These are phyloP conservation scores for Cliona cf. orientalis DNA, from an alignment of 37 sponge, comb jelly and placozoan species.

Conservation along the genomic window DNA sequence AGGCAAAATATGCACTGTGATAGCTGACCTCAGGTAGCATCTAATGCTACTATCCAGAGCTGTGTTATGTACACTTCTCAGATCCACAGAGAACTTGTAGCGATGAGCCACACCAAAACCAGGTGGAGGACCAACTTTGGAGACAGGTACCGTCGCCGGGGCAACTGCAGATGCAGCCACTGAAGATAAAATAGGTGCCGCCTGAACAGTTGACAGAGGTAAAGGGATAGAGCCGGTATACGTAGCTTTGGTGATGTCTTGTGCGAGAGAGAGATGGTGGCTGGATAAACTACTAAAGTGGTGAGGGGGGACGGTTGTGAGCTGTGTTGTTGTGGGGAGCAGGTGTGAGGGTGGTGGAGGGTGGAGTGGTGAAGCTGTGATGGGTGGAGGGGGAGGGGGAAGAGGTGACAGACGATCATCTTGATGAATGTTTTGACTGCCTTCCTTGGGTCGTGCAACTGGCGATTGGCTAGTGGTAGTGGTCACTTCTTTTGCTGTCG, in stretches of 20 bases:
- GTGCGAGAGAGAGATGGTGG: no score
- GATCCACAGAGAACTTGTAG: slow-evolving; percentile 33
- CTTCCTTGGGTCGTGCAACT: neutral
- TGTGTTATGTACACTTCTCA: slow-evolving; percentile 23
- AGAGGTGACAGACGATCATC: neutral
- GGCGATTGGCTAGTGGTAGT: neutral
- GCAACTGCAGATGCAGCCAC: neutral
- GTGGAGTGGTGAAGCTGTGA: neutral
- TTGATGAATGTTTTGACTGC: no score
- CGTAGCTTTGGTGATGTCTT: no score
- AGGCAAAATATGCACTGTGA: neutral
- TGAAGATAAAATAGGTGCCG: neutral
- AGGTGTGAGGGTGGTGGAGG: slow-evolving; percentile 1
- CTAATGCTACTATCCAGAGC: neutral
- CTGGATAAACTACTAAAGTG: no score
- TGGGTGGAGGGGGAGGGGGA: neutral
- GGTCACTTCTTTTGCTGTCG: no score
- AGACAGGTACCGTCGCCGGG: neutral
- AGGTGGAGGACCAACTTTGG: no score
- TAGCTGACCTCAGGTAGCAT: slow-evolving; percentile 21
- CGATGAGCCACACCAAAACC: neutral
- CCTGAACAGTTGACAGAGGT: neutral
- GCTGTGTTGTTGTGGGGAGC: neutral
- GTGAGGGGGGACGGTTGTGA: no score
- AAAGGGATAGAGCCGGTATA: neutral